A percentile compares a stretch with the other conserved stretches of the same genome.
These are phyloP conservation scores for Aricia artaxerxes DNA, from an alignment of 2,888 invertebrate species.

Conservation along the genomic window DNA sequence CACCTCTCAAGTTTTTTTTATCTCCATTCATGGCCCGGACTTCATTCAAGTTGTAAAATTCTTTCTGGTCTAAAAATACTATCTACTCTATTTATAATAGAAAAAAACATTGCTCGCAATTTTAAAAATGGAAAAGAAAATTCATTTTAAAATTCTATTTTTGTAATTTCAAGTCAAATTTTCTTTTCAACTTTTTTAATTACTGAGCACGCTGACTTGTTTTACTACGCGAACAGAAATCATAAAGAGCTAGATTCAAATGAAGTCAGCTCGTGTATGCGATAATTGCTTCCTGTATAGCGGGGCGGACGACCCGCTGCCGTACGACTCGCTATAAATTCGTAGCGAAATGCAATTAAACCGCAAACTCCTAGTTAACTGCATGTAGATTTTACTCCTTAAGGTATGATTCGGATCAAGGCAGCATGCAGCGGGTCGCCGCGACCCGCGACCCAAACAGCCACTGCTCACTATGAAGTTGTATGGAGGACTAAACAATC, in stretches of 20 bases:
- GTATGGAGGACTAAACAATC: too few relatives aligned
- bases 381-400: conserved; percentile 9
- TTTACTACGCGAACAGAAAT: conserved; percentile 44
- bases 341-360: conserved; percentile 43
- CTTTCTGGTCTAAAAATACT: not conserved
- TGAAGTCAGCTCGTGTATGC: conserved; percentile 42
- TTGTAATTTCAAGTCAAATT: not conserved
- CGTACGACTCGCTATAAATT: conserved; percentile 40
- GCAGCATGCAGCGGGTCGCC: too few relatives aligned
- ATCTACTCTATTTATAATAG: too few relatives aligned
- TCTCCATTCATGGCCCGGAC: not conserved
- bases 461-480: too few relatives aligned
- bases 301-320: conserved; percentile 51
- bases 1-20: not conserved
- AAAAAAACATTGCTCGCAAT: not conserved
- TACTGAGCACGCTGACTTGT: conserved; percentile 31
- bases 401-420: too few relatives aligned
- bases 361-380: conserved; percentile 31
- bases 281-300: conserved; percentile 57
- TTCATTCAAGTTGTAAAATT: not conserved
- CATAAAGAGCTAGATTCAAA: conserved; percentile 46
- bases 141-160: not conserved
- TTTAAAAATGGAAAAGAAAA: not conserved
- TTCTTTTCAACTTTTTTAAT: conserved; percentile 1
- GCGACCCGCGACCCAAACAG: too few relatives aligned